A percentile compares a stretch with the other conserved stretches of the same genome.
These are phyloP conservation scores for Clarias pachynema DNA, from an alignment of 2,797 vertebrate species.

Conservation along the genomic window DNA sequence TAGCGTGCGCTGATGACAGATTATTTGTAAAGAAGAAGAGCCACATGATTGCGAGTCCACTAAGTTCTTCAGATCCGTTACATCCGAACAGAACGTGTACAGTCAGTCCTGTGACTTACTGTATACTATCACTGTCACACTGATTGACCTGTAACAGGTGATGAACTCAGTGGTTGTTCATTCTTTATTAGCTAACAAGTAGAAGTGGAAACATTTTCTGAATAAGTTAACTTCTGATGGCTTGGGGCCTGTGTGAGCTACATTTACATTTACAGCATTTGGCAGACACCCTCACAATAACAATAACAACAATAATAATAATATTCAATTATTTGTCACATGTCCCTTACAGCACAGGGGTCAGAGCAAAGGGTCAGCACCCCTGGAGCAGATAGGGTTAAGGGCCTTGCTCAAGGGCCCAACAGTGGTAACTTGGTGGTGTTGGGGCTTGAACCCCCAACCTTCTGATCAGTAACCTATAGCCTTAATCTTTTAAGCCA, in stretches of 20 bases:
- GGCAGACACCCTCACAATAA: too few species aligned
- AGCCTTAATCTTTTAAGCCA: too few species aligned
- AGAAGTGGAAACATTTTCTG: neutral
- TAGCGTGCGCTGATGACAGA: slow-evolving; percentile 55
- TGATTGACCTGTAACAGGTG: slow-evolving; percentile 25
- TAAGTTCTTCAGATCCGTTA: slow-evolving; percentile 27
- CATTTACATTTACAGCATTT: too few species aligned
- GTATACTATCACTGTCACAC: slow-evolving; percentile 1
- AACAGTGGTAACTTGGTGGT: too few species aligned
- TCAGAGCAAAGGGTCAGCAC: too few species aligned
- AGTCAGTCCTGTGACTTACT: slow-evolving; percentile 14
- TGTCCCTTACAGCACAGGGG: too few species aligned
- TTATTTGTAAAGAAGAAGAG: slow-evolving; percentile 42
- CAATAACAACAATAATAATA: too few species aligned
- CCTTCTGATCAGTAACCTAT: too few species aligned
- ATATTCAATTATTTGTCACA: too few species aligned
- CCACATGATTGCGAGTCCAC: slow-evolving; percentile 36
- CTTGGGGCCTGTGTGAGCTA: neutral
- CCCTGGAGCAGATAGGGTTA: too few species aligned
- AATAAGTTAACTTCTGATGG: neutral
- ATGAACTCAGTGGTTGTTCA: neutral
- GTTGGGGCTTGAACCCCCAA: too few species aligned
- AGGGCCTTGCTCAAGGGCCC: too few species aligned
- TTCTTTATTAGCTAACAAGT: neutral
- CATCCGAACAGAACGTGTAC: slow-evolving; percentile 28